phyloP scores from a whole-genome alignment of 64 coral and sea anemone species.

The Porites lutea region DNA sequence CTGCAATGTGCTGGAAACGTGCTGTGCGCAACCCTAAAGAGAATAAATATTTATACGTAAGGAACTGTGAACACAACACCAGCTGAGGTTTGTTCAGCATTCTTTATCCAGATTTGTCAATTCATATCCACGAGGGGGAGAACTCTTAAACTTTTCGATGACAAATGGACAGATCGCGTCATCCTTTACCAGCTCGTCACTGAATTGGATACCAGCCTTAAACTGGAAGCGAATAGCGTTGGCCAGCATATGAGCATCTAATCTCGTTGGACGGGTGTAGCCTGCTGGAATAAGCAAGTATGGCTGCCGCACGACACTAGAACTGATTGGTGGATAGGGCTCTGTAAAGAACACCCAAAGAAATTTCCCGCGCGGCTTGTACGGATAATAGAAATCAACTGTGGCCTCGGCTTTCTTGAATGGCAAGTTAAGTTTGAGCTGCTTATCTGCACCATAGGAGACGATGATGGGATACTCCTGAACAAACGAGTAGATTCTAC shows the following conservation, averaged over 20 bases:
- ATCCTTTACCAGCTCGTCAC: neutral
- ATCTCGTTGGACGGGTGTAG: neutral
- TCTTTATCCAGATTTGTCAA: neutral
- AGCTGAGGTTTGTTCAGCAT: neutral
- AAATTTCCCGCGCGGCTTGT: neutral
- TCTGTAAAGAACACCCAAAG: neutral
- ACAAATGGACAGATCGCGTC: neutral
- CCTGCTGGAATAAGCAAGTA: neutral
- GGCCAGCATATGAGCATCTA: neutral
- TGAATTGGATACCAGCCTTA: constrained; percentile 4
- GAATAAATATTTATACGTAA: too few relatives aligned
- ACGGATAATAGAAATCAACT: neutral
- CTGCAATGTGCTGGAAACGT: too few relatives aligned
- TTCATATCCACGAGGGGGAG: neutral
- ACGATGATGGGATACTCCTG: neutral
- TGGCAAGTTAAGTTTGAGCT: constrained; percentile 1
- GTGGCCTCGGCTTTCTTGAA: neutral
- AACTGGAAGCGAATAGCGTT: neutral
- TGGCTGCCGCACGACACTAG: neutral
- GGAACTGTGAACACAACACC: neutral
- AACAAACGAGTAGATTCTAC: neutral
- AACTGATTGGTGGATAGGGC: neutral
- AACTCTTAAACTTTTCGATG: neutral
- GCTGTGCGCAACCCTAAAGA: too few relatives aligned
- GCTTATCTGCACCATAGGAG: neutral